Evolutionary conservation across 2,113 vertebrate species (phyloP), one percentile per base, ranked within the genome.

Genomic region (Erythrolamprus reginae): DNA sequence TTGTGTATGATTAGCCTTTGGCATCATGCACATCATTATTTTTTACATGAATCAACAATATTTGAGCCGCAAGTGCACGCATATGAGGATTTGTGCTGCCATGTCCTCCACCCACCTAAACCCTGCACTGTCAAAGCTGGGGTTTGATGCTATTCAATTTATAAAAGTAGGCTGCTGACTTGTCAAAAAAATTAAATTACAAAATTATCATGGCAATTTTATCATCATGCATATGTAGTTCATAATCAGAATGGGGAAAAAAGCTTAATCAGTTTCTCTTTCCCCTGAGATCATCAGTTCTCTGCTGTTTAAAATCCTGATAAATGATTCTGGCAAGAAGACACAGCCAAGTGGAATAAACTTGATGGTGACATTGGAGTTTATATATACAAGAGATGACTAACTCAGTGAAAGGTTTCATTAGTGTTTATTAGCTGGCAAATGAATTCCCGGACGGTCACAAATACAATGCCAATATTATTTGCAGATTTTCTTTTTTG

Each of bases 251-350:
- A 0, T 88, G 19, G 33, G n/a, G n/a, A n/a, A 88, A 94, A 93
- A 91, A 0, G n/a, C 26, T 65, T 3, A 90, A 86, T 92, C n/a
- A 82, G 0, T 84, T 61, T n/a, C 1, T 89, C 5, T 91, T 70
- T 88, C 6, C 88, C 91, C 51, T 92, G 90, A 93, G 56, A 83
- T 86, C 3, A 53, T 51, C 2, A 0, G 17, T 5, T 5, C 86
- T 89, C 52, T 90, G 4, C 9, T 91, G 0, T 90, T 94, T 91
- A 53, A 90, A 92, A 89, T 51, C 1, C 9, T 42, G 87, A 12
- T 53, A 90, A 89, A 83, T 83, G 88, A 45, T 28, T 94, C 90
- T 89, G 45, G 87, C 26, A 4, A 1, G 21, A 10, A 42, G 0
- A 38, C 10, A 84, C 33, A 51, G 21, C 47, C 82, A 92, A 89